Evolutionary conservation across 2,888 invertebrate genomes (phyloP), one percentile per base, ranked within the genome.

Genomic region (Pachliopta kotzebuea): DNA sequence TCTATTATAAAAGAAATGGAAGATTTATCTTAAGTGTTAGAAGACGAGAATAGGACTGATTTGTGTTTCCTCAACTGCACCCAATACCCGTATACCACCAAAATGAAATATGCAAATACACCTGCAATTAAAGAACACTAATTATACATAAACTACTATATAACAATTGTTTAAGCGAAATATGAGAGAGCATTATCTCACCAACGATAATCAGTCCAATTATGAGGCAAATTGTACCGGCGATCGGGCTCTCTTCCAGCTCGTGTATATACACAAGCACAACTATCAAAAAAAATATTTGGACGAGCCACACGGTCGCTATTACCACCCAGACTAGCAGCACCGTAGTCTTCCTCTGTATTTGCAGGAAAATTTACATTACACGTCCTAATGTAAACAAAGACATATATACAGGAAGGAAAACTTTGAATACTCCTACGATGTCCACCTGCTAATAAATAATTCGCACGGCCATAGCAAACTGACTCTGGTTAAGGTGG

Each of bases 321-420:
- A 84, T 69, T 6, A 82, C 81, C 29, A 81, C 71, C 85, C 86
- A 86, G 11, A 76, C 66, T 3, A 86, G 66, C 0, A 86, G 70
- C 18, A 86, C 76, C 3, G 84, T 74, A 0, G 78, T n/a, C 42
- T 81, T 84, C 20, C 68, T 67, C 88, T 88, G 71, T 4, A 76
- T 76, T 54, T 42, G n/a, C 17, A 20, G 2, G 29, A 59, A 31
- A 31, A 26, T 23, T 14, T 9, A 31, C 26, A n/a, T 53, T 57
- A 31, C 26, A n/a, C n/a, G n/a, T n/a, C n/a, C n/a, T n/a, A n/a
- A n/a, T n/a, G n/a, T n/a, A n/a, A n/a, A n/a, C n/a, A n/a, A n/a
- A n/a, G n/a, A n/a, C n/a, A n/a, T n/a, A n/a, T n/a, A n/a, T n/a
- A n/a, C n/a, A n/a, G n/a, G n/a, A n/a, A n/a, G n/a, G n/a, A n/a